Conservation (phyloP, 2,797 vertebrate genomes). For the Poeciliopsis paucimaculata region DNA sequence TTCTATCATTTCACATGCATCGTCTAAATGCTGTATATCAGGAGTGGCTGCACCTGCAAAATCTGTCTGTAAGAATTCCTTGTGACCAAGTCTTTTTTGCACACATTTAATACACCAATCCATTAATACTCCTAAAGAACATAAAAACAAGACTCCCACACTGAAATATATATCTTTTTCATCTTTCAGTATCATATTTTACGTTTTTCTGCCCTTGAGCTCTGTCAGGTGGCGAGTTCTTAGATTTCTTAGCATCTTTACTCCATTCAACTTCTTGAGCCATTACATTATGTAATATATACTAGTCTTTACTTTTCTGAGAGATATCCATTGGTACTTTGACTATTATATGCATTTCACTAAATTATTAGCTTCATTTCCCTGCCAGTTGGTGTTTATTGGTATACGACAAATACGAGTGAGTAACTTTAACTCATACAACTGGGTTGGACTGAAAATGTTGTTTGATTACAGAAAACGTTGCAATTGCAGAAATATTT, state of each 20-base stretch:
- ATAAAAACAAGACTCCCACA: background rate
- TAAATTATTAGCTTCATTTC: background rate
- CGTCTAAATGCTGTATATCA: background rate
- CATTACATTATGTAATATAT: background rate
- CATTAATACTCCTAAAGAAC: background rate
- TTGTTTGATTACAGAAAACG: background rate
- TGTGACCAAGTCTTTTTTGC: background rate
- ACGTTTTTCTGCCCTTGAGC: background rate
- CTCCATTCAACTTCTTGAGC: background rate
- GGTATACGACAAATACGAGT: background rate
- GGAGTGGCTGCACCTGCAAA: background rate
- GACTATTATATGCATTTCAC: background rate
- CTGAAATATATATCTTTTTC: background rate
- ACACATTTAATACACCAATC: background rate
- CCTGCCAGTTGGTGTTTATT: background rate
- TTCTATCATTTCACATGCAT: background rate
- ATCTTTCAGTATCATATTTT: background rate
- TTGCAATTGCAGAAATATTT: background rate
- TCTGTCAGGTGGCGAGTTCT: background rate
- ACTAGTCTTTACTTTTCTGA: background rate
- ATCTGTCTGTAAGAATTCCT: background rate
- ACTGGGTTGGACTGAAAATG: background rate
- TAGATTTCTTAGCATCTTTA: background rate
- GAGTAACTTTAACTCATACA: background rate
- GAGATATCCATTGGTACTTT: background rate